These are phyloP conservation scores for Tyrannus savana DNA, from an alignment of 2,113 vertebrate genomes.

Conservation along the genomic window DNA sequence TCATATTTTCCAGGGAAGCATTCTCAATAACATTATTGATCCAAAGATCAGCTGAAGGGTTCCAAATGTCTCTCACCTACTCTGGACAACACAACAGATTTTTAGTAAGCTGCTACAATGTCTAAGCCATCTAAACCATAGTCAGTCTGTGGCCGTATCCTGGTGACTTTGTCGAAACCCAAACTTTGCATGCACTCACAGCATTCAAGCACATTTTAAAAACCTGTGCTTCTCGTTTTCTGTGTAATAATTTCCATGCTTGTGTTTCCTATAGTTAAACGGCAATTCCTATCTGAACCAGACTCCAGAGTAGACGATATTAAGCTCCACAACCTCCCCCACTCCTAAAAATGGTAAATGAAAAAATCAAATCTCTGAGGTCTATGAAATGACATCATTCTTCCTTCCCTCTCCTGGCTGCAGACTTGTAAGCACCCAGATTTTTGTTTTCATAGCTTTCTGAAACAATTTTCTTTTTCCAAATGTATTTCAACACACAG, in stretches of 20 bases:
- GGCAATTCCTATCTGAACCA: not conserved
- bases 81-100: not conserved
- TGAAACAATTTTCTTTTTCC: constrained; percentile 40
- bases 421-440: constrained; percentile 24
- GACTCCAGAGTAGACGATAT: not conserved
- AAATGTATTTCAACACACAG: constrained; percentile 34
- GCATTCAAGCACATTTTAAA: not conserved
- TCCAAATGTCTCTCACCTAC: not conserved
- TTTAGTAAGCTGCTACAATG: not conserved
- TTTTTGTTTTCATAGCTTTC: constrained; percentile 52
- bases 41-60: not conserved
- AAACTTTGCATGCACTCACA: not conserved
- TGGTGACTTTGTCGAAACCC: not conserved
- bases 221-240: not conserved
- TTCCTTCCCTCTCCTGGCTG: not conserved
- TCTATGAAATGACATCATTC: not conserved
- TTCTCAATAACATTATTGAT: not conserved
- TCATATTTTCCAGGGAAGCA: not conserved
- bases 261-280: not conserved
- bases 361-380: not conserved
- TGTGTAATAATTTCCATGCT: not conserved
- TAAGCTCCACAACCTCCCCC: not conserved
- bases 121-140: not conserved
- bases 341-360: not conserved
- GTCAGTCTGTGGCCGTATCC: not conserved